Evolutionary conservation across 2,113 vertebrate species (phyloP), one percentile per base, ranked within the genome.

Genomic region (Sarotherodon lohbergeri): DNA sequence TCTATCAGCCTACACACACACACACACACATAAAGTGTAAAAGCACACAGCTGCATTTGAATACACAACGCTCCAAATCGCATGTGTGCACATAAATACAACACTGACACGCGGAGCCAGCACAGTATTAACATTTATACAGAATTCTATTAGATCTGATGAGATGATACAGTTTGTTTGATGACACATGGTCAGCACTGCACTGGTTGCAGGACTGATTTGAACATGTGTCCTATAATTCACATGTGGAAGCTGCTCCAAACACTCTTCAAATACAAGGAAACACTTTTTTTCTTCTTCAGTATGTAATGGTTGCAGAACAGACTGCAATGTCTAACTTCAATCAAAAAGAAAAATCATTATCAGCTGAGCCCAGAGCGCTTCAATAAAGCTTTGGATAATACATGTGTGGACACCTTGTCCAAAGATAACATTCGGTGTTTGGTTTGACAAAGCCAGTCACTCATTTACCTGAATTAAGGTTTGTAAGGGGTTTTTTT

Each of bases 1-100:
- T 86, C 89, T 87, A 79, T 88, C 83, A 89, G 86, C 73, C 68
- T 54, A 5, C 66, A 86, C 19, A 83, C 61, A 61, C 52, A 78
- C 78, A 68, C 86, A 80, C 24, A 83, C 61, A 63, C 57, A 57
- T 41, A 46, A 29, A 22, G 32, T 79, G 80, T 43, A 83, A 61
- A 83, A 41, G 32, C 29, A 68, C 32, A 80, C 24, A 63, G 73
- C 39, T 57, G 9, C 32, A 88, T 91, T 71, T 84, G 50, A 84
- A 90, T 79, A 52, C 5, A 86, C 82, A 52, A 59, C 50, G 19
- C 46, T 79, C 6, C 43, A 84, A 29, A 86, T 79, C 1, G 27
- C 57, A 57, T 81, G 56, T 79, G 68, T 54, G 34, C 73, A 50
- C 80, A 81, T 52, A 14, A 13, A 56, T 29, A 13, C 22, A 7